Evolutionary conservation across 2,113 vertebrate species (phyloP).

Genomic region (Cairina moschata): DNA sequence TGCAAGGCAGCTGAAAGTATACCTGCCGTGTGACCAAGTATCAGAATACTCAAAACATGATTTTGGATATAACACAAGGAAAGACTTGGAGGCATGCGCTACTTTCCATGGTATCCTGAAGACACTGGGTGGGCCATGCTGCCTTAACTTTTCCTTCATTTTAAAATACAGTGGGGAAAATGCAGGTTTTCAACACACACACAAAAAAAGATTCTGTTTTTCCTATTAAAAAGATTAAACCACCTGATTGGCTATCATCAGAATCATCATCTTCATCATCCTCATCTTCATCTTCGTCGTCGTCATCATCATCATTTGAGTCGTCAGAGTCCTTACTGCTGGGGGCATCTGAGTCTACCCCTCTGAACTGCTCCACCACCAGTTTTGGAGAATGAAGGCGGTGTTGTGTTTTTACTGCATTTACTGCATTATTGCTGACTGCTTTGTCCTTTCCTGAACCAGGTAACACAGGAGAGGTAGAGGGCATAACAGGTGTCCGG

Average conservation of each 20-base stretch:
- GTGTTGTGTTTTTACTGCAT: conserved; percentile 75
- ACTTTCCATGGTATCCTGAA: background rate
- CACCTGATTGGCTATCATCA: conserved; percentile 94
- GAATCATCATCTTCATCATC: conserved; percentile 91
- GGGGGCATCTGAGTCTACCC: conserved; percentile 86
- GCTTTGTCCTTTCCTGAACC: conserved; percentile 86
- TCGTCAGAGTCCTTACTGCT: conserved; percentile 93
- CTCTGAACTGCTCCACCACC: conserved; percentile 82
- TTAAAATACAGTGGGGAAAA: conserved; percentile 1
- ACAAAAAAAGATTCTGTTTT: conserved; percentile 41
- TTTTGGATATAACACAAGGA: background rate
- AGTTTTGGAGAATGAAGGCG: conserved; percentile 87
- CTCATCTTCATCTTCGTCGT: conserved; percentile 92
- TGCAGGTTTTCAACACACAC: background rate
- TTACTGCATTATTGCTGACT: conserved; percentile 76
- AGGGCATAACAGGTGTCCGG: conserved; percentile 66
- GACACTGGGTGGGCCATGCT: background rate
- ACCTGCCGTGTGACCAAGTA: background rate
- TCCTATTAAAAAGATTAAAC: conserved; percentile 70
- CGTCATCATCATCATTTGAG: conserved; percentile 91
- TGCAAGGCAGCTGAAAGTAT: background rate
- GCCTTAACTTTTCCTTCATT: background rate
- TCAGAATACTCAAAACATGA: background rate
- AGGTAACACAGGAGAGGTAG: conserved; percentile 81
- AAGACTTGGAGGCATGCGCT: background rate